These are phyloP conservation scores for Rallus crepitans DNA, from an alignment of 2,797 vertebrate species.

Conservation along the genomic window DNA sequence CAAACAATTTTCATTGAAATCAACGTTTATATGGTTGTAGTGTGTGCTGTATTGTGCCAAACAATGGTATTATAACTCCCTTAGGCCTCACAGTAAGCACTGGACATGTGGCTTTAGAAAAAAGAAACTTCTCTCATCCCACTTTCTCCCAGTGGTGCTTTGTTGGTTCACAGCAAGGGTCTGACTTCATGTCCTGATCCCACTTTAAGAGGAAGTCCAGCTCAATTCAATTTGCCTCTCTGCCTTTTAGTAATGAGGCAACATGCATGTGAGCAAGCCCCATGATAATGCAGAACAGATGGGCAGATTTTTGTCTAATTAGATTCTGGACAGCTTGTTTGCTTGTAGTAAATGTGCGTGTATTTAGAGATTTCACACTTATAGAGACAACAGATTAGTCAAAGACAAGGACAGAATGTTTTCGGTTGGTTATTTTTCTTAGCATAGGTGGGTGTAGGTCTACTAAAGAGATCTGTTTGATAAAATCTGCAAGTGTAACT, in stretches of 20 bases:
- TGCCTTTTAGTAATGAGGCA: constrained; percentile 81
- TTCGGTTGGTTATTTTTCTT: background rate
- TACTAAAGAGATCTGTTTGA: constrained; percentile 17
- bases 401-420: constrained; percentile 21
- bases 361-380: constrained; percentile 84
- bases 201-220: constrained; percentile 81
- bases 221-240: constrained; percentile 86
- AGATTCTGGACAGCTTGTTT: constrained; percentile 79
- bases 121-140: constrained; percentile 79
- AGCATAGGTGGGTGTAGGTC: background rate
- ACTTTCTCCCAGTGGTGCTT: constrained; percentile 83
- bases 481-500: constrained; percentile 41
- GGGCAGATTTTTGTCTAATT: constrained; percentile 86
- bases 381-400: constrained; percentile 70
- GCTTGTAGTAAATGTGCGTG: constrained; percentile 69
- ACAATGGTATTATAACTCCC: constrained; percentile 89
- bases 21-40: constrained; percentile 82
- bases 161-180: constrained; percentile 89
- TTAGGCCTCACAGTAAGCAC: constrained; percentile 85
- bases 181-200: constrained; percentile 85
- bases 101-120: constrained; percentile 91
- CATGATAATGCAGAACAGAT: constrained; percentile 87
- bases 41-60: constrained; percentile 77
- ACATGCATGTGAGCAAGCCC: constrained; percentile 78
- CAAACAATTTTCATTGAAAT: constrained; percentile 84